Percentiles rank a stretch among this genome's conserved stretches.
These are phyloP conservation scores for Rhinoraja longicauda DNA, from an alignment of 2,797 vertebrate genomes.

Conservation along the genomic window DNA sequence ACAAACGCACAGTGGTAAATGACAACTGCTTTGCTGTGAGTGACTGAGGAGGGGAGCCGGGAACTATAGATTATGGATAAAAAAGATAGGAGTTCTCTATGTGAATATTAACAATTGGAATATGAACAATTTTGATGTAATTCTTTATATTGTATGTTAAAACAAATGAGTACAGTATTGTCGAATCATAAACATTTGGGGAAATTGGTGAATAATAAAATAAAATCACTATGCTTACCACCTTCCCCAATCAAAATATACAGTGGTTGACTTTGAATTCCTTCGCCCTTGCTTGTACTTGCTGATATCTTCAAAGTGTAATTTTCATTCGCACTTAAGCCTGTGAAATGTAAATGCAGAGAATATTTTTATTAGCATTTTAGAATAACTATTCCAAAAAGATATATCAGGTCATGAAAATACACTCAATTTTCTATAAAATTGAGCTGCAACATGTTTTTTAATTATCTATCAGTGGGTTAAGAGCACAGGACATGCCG, in stretches of 20 bases:
- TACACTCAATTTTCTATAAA: not conserved
- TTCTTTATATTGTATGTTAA: not conserved
- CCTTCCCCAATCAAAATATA: conserved; percentile 61
- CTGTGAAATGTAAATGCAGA: conserved; percentile 44
- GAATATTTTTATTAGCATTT: not conserved
- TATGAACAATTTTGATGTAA: conserved; percentile 10
- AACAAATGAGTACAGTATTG: not conserved
- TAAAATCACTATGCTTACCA: conserved; percentile 57
- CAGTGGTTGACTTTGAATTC: conserved; percentile 53
- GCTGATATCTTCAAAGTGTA: conserved; percentile 61
- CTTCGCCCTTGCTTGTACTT: conserved; percentile 60
- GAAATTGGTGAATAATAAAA: conserved; percentile 41
- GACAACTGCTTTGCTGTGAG: conserved; percentile 79
- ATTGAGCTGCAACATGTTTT: not conserved
- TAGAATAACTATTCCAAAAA: not conserved
- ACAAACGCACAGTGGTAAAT: conserved; percentile 79
- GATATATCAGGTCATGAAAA: not conserved
- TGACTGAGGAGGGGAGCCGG: conserved; percentile 79
- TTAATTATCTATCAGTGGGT: not conserved
- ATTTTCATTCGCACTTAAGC: conserved; percentile 59
- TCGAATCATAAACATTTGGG: not conserved
- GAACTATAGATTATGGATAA: conserved; percentile 64
- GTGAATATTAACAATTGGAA: conserved; percentile 34
- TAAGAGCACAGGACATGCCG: not conserved
- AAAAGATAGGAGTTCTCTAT: conserved; percentile 36